A percentile compares a stretch with the other conserved stretches of the same genome.
These are phyloP conservation scores for Plebejus argus DNA, from an alignment of 2,888 invertebrate species.

Conservation along the genomic window DNA sequence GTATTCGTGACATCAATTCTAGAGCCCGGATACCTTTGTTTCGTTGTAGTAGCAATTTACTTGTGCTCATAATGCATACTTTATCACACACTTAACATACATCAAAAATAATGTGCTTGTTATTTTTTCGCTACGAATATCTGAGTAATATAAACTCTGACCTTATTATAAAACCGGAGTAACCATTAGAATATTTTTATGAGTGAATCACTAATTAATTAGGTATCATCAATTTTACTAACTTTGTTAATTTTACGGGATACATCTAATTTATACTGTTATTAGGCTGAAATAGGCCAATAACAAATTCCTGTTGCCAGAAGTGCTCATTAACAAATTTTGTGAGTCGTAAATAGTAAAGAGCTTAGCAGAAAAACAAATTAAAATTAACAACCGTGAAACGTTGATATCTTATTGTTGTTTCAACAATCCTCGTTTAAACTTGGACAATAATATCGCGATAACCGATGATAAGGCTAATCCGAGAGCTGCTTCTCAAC, in stretches of 20 bases:
- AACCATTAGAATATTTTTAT: background rate
- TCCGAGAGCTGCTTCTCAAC: background rate
- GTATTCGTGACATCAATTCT: conserved; percentile 34
- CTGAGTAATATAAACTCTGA: background rate
- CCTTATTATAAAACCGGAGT: background rate
- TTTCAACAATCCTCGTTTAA: conserved; percentile 36
- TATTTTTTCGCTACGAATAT: background rate
- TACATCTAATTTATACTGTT: background rate
- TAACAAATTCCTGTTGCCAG: conserved; percentile 8
- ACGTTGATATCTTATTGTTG: conserved; percentile 21
- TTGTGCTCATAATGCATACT: conserved; percentile 26
- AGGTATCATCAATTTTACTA: background rate
- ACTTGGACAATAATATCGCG: conserved; percentile 36
- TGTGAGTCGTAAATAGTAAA: conserved; percentile 19
- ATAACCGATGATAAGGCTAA: conserved; percentile 12
- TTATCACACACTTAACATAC: conserved; percentile 22
- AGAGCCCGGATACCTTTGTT: conserved; percentile 31
- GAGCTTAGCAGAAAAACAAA: conserved; percentile 15
- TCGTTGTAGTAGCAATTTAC: conserved; percentile 22
- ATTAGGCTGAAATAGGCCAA: conserved; percentile 19
- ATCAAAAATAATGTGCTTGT: conserved; percentile 15
- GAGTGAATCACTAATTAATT: background rate
- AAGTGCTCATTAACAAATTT: conserved; percentile 17
- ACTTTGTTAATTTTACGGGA: conserved; percentile 28
- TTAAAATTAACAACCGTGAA: conserved; percentile 30